Evolutionary conservation across 2,888 invertebrate genomes (phyloP).

Genomic region (Hypomecis atomaria): DNA sequence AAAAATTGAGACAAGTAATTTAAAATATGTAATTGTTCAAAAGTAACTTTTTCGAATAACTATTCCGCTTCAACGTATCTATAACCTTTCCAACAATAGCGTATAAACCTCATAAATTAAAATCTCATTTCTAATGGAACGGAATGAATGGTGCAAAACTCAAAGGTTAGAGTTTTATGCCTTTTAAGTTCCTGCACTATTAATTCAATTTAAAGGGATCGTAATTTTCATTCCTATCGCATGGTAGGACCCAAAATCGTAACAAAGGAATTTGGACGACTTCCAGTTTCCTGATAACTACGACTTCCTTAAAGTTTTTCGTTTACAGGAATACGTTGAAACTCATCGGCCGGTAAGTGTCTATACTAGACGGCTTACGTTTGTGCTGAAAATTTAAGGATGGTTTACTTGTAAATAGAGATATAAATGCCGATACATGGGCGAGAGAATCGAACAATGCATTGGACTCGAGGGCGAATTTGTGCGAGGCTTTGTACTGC

Average conservation of each 20-base stretch:
- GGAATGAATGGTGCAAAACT: too few relatives aligned
- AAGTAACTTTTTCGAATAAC: too few relatives aligned
- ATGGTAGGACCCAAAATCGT: constrained; percentile 18
- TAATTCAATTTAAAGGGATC: constrained; percentile 25
- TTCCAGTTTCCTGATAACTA: constrained; percentile 33
- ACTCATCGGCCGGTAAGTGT: constrained; percentile 13
- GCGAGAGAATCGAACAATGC: constrained; percentile 30
- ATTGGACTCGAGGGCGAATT: constrained; percentile 49
- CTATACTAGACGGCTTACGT: not conserved
- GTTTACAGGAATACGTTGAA: constrained; percentile 26
- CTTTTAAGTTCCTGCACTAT: constrained; percentile 11
- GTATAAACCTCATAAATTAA: constrained; percentile 2
- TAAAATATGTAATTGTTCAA: too few relatives aligned
- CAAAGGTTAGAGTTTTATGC: too few relatives aligned
- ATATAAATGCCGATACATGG: constrained; percentile 8
- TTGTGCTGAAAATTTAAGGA: constrained; percentile 15
- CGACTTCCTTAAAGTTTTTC: constrained; percentile 29
- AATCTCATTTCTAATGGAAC: not conserved
- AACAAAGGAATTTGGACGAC: constrained; percentile 32
- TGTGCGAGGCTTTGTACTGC: constrained; percentile 55
- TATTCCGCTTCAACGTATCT: too few relatives aligned
- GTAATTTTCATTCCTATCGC: constrained; percentile 25
- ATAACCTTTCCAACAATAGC: not conserved
- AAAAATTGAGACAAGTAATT: too few relatives aligned
- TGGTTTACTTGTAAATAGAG: constrained; percentile 1